Conservation (phyloP, 2,113 vertebrate species). For the Chamaea fasciata region DNA sequence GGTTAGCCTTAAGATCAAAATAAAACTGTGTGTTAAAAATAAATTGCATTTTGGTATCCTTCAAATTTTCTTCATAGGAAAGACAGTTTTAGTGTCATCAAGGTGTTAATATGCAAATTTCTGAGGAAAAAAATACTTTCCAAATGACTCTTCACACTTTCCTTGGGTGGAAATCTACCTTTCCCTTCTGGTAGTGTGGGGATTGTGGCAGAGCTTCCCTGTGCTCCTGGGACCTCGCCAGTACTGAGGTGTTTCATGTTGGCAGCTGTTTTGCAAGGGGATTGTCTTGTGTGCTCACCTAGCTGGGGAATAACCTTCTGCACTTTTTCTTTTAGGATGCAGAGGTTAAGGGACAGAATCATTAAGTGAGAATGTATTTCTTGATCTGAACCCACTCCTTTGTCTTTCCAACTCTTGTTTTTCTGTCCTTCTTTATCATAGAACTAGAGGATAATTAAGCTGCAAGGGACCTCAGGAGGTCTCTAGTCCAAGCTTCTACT, state of each 20-base stretch:
- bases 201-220: neutral
- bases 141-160: neutral
- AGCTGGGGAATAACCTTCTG: neutral
- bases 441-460: neutral
- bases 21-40: neutral
- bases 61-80: neutral
- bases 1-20: neutral
- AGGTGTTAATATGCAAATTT: neutral
- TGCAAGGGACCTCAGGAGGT: neutral
- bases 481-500: neutral
- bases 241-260: neutral
- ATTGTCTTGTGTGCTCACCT: neutral
- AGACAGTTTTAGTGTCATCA: neutral
- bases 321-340: neutral
- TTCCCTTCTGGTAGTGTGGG: neutral
- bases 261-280: neutral
- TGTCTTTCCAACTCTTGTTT: neutral
- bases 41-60: neutral
- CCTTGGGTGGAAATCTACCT: neutral
- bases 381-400: neutral
- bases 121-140: neutral
- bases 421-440: neutral
- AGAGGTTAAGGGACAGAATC: neutral
- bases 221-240: neutral
- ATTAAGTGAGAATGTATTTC: neutral